A percentile compares a stretch with the other conserved stretches of the same genome.
phyloP scores from a whole-genome alignment of 2,113 vertebrate species.

The Aspiorhynchus laticeps region DNA sequence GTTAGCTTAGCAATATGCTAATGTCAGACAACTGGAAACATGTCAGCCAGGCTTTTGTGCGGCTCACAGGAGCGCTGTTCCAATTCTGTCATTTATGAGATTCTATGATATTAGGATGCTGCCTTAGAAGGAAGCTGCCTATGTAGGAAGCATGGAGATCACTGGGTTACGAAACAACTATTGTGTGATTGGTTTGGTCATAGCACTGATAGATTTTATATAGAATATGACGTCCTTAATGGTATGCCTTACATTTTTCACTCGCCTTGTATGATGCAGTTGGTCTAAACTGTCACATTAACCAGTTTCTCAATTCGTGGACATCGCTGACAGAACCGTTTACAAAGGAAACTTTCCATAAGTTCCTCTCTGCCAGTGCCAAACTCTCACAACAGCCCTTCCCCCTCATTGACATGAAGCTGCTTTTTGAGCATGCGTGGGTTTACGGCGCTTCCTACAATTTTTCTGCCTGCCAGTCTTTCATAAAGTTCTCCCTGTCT shows the following conservation, averaged over 20 bases:
- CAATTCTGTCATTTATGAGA: background rate
- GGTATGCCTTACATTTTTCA: background rate
- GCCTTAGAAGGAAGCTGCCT: too few relatives aligned
- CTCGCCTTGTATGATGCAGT: background rate
- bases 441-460: conserved; percentile 63
- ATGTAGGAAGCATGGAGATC: too few relatives aligned
- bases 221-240: background rate
- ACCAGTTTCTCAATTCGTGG: background rate
- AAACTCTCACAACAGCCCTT: conserved; percentile 33
- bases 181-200: too few relatives aligned
- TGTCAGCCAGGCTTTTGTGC: background rate
- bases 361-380: conserved; percentile 33
- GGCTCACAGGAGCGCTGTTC: background rate
- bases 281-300: conserved; percentile 34
- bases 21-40: background rate
- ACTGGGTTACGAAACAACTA: too few relatives aligned
- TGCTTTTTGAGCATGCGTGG: conserved; percentile 61
- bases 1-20: background rate
- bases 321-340: conserved; percentile 30
- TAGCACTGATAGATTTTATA: background rate
- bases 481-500: conserved; percentile 45
- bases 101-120: background rate
- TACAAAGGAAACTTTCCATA: conserved; percentile 33
- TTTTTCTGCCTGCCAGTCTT: conserved; percentile 51
- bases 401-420: conserved; percentile 59